Base-by-base conservation (phyloP, 2,888 invertebrate genomes). In the Lordiphosa fenestrarum region DNA sequence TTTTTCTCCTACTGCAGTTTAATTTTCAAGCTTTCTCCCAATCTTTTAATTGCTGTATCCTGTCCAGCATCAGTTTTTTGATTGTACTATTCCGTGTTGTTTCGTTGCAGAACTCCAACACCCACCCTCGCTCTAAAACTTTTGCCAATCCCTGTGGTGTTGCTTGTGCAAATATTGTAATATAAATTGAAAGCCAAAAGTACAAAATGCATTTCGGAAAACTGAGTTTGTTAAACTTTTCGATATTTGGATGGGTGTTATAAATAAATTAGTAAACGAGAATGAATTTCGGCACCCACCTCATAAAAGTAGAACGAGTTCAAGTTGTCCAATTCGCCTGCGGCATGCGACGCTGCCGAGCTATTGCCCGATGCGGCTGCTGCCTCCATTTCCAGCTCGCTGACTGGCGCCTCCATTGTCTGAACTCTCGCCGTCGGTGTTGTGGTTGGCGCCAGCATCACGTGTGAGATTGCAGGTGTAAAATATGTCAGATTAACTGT, bases 291-390 rank as follows among this genome's bases (percentile, higher is more conserved):
- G 21, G 10, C 50, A 66, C 59, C 23, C 44, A 89, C 89, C 89
- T 89, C 88, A 73, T 89, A 89, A 70, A 89, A 89, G 69, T 89
- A 89, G 69, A 89, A 89, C 25, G 89, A 89, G 72, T 89, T 89
- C 53, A 89, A 73, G 63, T 87, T 82, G 60, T 87, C 87, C 55
- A 73, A 73, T 54, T 80, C 82, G 35, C 57, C 71, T 9, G 9
- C 9, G 21, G 63, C 60, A 62, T 83, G 70, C 15, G 59, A 55
- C 40, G 52, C 55, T 5, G 67, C 72, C 36, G 66, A 58, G 52
- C 69, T 80, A 64, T 57, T 60, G 44, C 53, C 61, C 30, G 56
- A 38, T 71, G 73, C 39, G 12, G 15, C 39, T 39, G 39, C n/a
- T 6, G 46, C 46, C 35, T 33, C 46, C 35, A 44, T 40, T 33